Evolutionary conservation across 1,140 invertebrate genomes (phyloP).

Genomic region (Monomorium pharaonis): DNA sequence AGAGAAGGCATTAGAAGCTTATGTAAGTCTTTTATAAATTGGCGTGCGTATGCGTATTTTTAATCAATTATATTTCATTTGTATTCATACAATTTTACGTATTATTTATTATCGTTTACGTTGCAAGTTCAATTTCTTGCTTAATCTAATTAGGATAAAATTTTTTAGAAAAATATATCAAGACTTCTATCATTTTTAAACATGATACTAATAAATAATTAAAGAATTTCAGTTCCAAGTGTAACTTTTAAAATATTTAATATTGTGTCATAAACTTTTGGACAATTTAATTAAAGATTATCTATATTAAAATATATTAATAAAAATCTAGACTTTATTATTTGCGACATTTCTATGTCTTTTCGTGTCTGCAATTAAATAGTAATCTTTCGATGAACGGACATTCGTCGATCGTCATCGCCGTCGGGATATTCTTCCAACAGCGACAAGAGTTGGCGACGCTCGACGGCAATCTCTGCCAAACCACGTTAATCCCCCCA

Average conservation of each 20-base stretch:
- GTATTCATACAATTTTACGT: not conserved
- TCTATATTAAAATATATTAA: not conserved
- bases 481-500: constrained; percentile 70
- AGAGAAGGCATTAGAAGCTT: not conserved
- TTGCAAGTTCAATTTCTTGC: not conserved
- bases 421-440: constrained; percentile 63
- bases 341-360: not conserved
- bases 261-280: not conserved
- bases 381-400: not conserved
- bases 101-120: not conserved
- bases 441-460: constrained; percentile 29
- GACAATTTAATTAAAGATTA: not conserved
- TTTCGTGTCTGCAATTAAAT: constrained; percentile 5
- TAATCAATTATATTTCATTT: not conserved
- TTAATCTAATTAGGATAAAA: not conserved
- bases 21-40: not conserved
- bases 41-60: not conserved
- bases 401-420: not conserved
- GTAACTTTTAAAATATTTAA: not conserved
- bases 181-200: not conserved
- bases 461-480: constrained; percentile 64
- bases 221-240: not conserved
- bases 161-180: not conserved
- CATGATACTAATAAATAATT: not conserved
- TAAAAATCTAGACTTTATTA: not conserved